phyloP scores from a whole-genome alignment of 2,113 vertebrate species.

The Leucosticte australis region DNA sequence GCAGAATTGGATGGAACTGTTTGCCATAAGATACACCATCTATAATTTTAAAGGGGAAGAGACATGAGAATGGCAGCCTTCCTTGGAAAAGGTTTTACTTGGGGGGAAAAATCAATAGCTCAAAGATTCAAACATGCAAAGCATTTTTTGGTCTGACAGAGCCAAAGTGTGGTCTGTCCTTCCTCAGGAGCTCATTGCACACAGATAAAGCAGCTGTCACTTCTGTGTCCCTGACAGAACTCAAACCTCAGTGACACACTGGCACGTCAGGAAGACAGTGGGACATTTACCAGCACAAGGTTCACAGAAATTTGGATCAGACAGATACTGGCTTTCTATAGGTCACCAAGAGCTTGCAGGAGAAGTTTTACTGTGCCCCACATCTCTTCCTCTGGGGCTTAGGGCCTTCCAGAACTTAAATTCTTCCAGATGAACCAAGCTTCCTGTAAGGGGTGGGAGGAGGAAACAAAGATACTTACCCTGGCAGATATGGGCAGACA shows the following conservation, averaged over 20 bases:
- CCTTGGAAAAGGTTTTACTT: background rate
- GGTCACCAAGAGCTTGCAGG: background rate
- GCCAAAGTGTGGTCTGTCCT: background rate
- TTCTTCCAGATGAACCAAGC: background rate
- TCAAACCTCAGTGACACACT: background rate
- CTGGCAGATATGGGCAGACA: constrained; percentile 15
- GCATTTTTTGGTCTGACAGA: background rate
- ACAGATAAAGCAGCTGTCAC: background rate
- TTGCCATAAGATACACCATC: background rate
- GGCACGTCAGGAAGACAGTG: background rate
- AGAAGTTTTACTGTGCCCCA: background rate
- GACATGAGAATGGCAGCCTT: background rate
- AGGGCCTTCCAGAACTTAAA: background rate
- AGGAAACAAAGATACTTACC: background rate
- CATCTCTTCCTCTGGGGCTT: background rate
- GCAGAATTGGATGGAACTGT: background rate
- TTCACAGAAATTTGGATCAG: background rate
- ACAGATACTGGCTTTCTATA: background rate
- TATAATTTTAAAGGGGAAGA: background rate
- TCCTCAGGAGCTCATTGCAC: background rate
- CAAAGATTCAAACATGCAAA: background rate
- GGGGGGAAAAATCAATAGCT: rapidly evolving
- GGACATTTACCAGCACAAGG: background rate
- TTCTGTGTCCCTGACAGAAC: background rate
- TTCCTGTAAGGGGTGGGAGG: background rate